Conservation (phyloP, 2,797 vertebrate species). For the Enteromius trimaculatus region DNA sequence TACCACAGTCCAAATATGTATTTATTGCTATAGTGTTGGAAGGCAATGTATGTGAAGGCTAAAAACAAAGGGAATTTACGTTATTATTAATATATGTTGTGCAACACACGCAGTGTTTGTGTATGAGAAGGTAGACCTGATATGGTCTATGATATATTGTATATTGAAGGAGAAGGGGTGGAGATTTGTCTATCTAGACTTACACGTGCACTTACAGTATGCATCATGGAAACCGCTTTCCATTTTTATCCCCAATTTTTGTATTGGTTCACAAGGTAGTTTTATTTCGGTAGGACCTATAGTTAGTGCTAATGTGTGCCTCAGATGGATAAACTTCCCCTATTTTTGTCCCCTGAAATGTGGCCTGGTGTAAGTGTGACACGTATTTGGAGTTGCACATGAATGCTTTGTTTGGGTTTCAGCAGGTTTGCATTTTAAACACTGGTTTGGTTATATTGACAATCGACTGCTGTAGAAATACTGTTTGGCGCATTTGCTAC, state of each 20-base stretch:
- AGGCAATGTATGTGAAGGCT: constrained; percentile 39
- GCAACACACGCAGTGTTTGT: constrained; percentile 27
- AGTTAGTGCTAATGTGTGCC: constrained; percentile 16
- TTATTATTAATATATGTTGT: constrained; percentile 26
- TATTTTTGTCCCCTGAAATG: constrained; percentile 14
- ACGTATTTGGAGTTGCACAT: constrained; percentile 2
- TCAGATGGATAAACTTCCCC: not conserved
- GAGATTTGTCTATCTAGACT: constrained; percentile 10
- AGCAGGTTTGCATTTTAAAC: constrained; percentile 9
- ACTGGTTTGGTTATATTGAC: constrained; percentile 12
- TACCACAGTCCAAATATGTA: constrained; percentile 10
- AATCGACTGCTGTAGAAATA: constrained; percentile 14
- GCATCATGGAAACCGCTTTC: not conserved
- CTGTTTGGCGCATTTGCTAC: not conserved
- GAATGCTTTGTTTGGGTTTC: not conserved
- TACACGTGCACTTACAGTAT: constrained; percentile 32
- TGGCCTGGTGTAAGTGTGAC: constrained; percentile 18
- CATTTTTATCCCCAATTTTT: not conserved
- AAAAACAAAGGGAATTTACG: constrained; percentile 20
- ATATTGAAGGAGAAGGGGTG: constrained; percentile 10
- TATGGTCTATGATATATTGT: not conserved
- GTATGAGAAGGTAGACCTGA: constrained; percentile 8
- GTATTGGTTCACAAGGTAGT: not conserved
- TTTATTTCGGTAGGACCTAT: not conserved
- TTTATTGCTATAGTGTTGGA: not conserved